Evolutionary conservation across 1,140 invertebrate genomes (phyloP).

Genomic region (Dendroctonus ponderosae): DNA sequence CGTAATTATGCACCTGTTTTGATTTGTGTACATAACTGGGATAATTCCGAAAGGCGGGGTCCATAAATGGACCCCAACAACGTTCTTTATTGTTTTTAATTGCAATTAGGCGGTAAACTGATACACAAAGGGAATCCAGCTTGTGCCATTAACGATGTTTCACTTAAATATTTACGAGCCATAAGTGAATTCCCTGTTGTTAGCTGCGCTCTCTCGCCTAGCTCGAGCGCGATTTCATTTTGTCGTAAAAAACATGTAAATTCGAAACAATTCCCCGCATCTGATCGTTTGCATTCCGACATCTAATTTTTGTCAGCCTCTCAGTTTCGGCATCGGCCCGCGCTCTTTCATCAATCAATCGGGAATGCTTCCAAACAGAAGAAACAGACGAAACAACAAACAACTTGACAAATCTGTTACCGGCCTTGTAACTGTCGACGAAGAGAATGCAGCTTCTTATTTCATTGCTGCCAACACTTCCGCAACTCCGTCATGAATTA

Average conservation of each 20-base stretch:
- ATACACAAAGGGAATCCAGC: conserved; percentile 42
- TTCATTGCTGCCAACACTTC: conserved; percentile 8
- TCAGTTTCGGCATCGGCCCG: conserved; percentile 1
- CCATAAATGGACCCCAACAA: conserved; percentile 25
- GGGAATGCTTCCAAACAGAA: conserved; percentile 4
- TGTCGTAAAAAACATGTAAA: too few species aligned
- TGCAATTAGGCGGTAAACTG: conserved; percentile 42
- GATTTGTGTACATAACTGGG: neutral
- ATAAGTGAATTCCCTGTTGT: conserved; percentile 38
- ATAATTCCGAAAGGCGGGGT: conserved; percentile 9
- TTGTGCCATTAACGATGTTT: conserved; percentile 38
- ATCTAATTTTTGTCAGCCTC: too few species aligned
- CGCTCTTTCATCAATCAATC: conserved; percentile 13
- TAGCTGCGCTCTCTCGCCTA: conserved; percentile 1
- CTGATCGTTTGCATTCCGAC: too few species aligned
- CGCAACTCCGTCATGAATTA: neutral
- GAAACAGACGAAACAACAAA: neutral
- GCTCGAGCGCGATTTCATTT: too few species aligned
- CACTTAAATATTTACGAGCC: conserved; percentile 40
- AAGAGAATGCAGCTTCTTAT: neutral
- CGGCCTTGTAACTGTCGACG: neutral
- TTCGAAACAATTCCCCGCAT: too few species aligned
- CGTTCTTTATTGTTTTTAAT: conserved; percentile 43
- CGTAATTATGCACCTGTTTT: conserved; percentile 1
- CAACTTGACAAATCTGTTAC: conserved; percentile 10